Percentiles rank a stretch among this genome's conserved stretches.
Evolutionary conservation across 2,113 vertebrate genomes (phyloP).

Genomic region (Vimba vimba): DNA sequence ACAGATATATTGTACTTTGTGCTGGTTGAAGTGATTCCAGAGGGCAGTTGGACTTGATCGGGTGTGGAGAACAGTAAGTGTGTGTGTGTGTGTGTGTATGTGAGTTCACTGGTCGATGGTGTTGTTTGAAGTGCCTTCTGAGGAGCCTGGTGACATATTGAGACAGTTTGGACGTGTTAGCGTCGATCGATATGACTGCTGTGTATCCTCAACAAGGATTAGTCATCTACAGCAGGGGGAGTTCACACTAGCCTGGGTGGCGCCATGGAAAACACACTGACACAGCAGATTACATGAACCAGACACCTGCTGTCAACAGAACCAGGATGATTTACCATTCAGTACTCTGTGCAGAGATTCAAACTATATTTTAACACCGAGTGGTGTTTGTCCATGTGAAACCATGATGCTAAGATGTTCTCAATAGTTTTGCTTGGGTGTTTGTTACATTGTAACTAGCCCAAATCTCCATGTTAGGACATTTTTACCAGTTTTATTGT

Average conservation of each 20-base stretch:
- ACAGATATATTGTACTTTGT: constrained; percentile 31
- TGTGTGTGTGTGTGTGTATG: constrained; percentile 23
- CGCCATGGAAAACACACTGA: constrained; percentile 17
- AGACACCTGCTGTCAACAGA: constrained; percentile 27
- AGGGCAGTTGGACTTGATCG: constrained; percentile 5
- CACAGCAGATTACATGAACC: constrained; percentile 27
- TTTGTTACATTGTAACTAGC: neutral
- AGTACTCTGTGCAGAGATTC: neutral
- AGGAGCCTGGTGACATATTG: constrained; percentile 46
- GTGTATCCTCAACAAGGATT: constrained; percentile 42
- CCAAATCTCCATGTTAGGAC: neutral
- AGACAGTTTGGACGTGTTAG: constrained; percentile 46
- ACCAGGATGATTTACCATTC: neutral
- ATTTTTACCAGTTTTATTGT: neutral
- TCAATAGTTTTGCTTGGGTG: neutral
- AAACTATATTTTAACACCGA: neutral
- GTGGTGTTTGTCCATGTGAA: neutral
- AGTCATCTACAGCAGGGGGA: constrained; percentile 37
- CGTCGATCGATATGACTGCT: constrained; percentile 42
- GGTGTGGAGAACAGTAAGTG: constrained; percentile 32
- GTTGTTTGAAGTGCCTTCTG: constrained; percentile 45
- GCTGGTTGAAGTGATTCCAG: constrained; percentile 19
- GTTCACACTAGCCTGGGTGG: neutral
- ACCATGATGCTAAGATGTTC: neutral
- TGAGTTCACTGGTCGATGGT: constrained; percentile 26